Evolutionary conservation across 1,140 invertebrate genomes (phyloP), one percentile per base, ranked within the genome.

Genomic region (Holotrichia oblita): DNA sequence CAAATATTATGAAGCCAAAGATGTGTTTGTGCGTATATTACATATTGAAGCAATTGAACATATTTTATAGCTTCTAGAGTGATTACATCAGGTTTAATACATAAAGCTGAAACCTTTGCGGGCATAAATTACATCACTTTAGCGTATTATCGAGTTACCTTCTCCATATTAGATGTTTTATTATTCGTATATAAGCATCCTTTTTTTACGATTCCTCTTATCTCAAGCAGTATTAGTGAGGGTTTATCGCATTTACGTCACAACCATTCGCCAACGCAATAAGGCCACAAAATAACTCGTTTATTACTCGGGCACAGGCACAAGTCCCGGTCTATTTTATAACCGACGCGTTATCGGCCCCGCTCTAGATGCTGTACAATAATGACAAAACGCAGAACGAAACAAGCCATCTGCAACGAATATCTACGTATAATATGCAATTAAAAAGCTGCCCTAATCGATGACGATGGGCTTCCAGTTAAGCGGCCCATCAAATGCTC

Each of bases 321-420:
- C 48, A 17, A 55, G 48, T 10, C n/a, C 48, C 48, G 48, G 12
- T 17, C 1, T 27, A 27, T 34, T 69, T 69, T 69, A 34, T 34
- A 34, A 69, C 61, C 20, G 22, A 17, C 61, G 61, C 61, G 61
- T 69, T 69, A 69, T 69, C 61, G 61, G 61, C 3, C 20, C 27
- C 27, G 27, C 27, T 34, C 27, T 34, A 34, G 27, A 34, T 34
- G 27, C 27, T 34, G 27, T 14, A 14, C 8, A 14, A 17, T 22
- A 69, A 69, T 20, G 61, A 69, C 61, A 22, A 14, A 69, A 69
- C 61, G 61, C 61, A 27, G 22, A 34, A 27, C 22, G 61, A 69
- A 69, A 69, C 61, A 69, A 69, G 61, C 61, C 61, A 69, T 69
- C 61, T 69, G 61, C 22, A 69, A 69, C 61, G 27, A 69, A 69